Evolutionary conservation across 2,888 invertebrate genomes (phyloP).

Genomic region (Polyommatus icarus): DNA sequence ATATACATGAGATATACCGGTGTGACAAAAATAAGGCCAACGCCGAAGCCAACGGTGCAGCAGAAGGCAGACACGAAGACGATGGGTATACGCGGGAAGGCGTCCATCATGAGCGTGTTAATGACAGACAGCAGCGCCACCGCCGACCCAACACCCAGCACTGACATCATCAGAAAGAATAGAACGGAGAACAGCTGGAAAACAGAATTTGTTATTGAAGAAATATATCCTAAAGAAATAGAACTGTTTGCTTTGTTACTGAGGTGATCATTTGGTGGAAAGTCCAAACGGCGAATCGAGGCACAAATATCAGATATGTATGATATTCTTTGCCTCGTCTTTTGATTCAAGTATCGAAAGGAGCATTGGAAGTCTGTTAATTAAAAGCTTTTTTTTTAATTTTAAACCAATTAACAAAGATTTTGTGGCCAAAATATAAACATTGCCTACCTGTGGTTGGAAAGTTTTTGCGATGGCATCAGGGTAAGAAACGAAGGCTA

Average conservation of each 20-base stretch:
- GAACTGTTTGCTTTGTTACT: too few relatives aligned
- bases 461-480: constrained; percentile 89
- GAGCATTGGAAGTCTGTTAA: too few relatives aligned
- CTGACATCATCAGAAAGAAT: constrained; percentile 91
- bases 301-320: too few relatives aligned
- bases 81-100: constrained; percentile 81
- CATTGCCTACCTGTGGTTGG: constrained; percentile 83
- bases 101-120: constrained; percentile 85
- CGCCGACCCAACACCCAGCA: constrained; percentile 88
- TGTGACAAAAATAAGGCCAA: constrained; percentile 87
- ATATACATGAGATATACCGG: constrained; percentile 66
- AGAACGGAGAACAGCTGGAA: constrained; percentile 85
- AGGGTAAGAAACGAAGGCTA: constrained; percentile 92
- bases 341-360: too few relatives aligned
- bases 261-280: too few relatives aligned
- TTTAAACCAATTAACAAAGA: too few relatives aligned
- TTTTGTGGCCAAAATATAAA: neutral
- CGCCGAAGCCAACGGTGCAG: constrained; percentile 80
- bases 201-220: neutral
- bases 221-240: neutral
- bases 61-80: constrained; percentile 80
- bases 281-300: too few relatives aligned
- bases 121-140: constrained; percentile 85
- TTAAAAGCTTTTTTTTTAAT: too few relatives aligned
- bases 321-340: too few relatives aligned